These are phyloP conservation scores for Scaptomyza pallida DNA, from an alignment of 1,140 invertebrate species.

Conservation along the genomic window DNA sequence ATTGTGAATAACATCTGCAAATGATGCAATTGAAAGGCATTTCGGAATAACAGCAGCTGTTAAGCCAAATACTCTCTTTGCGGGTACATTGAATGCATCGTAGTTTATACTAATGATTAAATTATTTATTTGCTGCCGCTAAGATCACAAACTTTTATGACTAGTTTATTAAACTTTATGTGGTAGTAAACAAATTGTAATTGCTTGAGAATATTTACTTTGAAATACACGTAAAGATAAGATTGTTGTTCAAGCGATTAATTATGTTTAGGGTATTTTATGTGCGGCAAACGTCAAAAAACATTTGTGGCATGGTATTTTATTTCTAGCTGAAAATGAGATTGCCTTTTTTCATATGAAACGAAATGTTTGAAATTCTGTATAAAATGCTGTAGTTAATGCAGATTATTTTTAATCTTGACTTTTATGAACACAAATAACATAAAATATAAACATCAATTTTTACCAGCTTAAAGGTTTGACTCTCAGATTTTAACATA, in stretches of 20 bases:
- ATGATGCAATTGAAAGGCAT: background rate
- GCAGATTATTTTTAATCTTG: background rate
- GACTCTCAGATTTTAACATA: no score
- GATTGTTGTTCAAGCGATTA: background rate
- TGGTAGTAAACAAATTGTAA: no score
- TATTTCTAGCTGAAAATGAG: background rate
- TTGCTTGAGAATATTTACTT: no score
- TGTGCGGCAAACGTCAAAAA: background rate
- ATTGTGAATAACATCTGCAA: conserved; percentile 24
- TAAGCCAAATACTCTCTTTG: background rate
- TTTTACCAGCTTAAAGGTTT: no score
- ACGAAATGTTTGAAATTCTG: background rate
- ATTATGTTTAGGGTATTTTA: background rate
- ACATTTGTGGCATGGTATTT: background rate
- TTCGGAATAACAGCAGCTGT: background rate
- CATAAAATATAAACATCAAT: background rate
- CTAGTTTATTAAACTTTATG: no score
- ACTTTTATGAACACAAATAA: background rate
- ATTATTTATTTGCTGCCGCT: no score
- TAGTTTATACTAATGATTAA: no score
- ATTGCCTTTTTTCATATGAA: background rate
- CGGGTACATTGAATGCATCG: no score
- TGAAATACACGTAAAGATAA: no score
- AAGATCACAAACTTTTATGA: no score
- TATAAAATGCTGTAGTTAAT: background rate